These are phyloP conservation scores for Cygnus atratus DNA, from an alignment of 2,113 vertebrate species.

Conservation along the genomic window DNA sequence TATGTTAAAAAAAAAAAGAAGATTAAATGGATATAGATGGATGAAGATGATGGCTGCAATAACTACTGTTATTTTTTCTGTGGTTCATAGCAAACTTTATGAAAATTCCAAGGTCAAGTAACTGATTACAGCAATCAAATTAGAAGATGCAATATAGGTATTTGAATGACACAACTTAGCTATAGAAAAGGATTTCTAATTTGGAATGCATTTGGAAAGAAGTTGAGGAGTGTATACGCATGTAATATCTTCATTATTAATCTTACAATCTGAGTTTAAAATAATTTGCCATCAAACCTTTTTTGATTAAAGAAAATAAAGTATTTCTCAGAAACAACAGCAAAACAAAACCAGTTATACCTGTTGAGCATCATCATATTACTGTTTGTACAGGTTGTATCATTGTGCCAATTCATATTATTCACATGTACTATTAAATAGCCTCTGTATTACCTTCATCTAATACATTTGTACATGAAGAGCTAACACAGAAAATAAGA, in stretches of 20 bases:
- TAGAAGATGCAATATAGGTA: not conserved
- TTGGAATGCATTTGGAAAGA: not conserved
- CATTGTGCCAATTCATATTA: not conserved
- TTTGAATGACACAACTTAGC: not conserved
- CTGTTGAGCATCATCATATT: not conserved
- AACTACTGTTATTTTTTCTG: not conserved
- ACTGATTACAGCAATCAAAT: not conserved
- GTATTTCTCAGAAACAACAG: not conserved
- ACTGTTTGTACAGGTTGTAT: not conserved
- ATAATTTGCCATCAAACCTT: not conserved
- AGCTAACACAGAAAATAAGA: not conserved
- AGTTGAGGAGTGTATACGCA: not conserved
- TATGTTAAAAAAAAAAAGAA: not conserved
- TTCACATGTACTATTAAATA: not conserved
- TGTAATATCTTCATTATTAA: not conserved
- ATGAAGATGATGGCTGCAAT: not conserved
- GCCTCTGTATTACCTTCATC: not conserved
- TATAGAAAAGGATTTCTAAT: not conserved
- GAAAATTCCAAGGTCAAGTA: not conserved
- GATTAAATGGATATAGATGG: too few species aligned
- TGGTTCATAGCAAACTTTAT: not conserved
- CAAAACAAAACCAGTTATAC: too few species aligned
- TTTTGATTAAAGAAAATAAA: not conserved
- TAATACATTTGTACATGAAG: not conserved
- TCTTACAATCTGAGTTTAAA: not conserved